These are phyloP conservation scores for Nephrotoma flavescens DNA, from an alignment of 2,888 invertebrate species.

Conservation along the genomic window DNA sequence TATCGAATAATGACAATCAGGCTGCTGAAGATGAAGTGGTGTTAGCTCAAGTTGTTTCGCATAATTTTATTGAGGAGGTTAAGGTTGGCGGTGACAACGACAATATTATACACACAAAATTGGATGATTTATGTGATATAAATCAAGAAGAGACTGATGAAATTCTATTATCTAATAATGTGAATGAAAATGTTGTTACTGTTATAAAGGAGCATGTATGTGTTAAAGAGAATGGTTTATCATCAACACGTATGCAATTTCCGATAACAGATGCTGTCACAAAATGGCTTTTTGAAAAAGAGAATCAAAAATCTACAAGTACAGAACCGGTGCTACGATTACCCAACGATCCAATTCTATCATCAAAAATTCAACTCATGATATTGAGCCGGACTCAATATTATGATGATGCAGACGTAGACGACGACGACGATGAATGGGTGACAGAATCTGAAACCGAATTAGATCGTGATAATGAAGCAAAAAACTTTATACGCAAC, in stretches of 20 bases:
- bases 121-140: not conserved
- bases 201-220: not conserved
- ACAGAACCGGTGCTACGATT: constrained; percentile 19
- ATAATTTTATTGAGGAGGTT: not conserved
- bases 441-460: not conserved
- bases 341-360: constrained; percentile 11
- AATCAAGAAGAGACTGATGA: not conserved
- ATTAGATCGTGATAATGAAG: constrained; percentile 17
- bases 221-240: not conserved
- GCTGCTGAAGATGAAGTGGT: not conserved
- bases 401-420: constrained; percentile 9
- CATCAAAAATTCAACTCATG: not conserved
- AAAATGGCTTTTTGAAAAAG: constrained; percentile 37
- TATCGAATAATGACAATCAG: not conserved
- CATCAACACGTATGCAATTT: constrained; percentile 15
- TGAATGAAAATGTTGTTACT: not conserved
- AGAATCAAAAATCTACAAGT: constrained; percentile 24
- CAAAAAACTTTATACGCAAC: constrained; percentile 41
- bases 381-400: not conserved
- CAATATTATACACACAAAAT: not conserved
- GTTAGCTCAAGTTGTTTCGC: not conserved
- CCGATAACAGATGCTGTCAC: constrained; percentile 44
- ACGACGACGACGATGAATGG: constrained; percentile 10
- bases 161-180: not conserved
- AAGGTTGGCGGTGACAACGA: not conserved